A percentile compares a stretch with the other conserved stretches of the same genome.
Conservation (phyloP, 2,113 vertebrate species). For the Electrona antarctica region DNA sequence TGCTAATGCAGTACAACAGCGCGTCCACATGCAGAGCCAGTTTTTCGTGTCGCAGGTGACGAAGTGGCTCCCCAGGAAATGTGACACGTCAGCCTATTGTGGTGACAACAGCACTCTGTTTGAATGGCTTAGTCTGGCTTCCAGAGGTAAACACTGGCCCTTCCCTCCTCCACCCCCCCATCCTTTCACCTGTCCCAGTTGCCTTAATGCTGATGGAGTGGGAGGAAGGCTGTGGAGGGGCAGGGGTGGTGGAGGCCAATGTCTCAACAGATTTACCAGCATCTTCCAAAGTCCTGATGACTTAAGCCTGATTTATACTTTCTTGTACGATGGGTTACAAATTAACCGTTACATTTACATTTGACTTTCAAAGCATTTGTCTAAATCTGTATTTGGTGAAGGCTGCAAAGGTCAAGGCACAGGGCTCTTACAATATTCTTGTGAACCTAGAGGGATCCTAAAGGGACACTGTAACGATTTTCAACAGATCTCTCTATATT, state of each 20-base stretch:
- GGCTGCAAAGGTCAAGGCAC: too few relatives aligned
- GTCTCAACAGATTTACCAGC: constrained; percentile 44
- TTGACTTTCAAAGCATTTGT: too few relatives aligned
- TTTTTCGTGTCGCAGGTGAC: constrained; percentile 62
- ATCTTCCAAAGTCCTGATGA: background rate
- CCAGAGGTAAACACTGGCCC: constrained; percentile 11
- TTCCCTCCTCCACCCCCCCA: background rate
- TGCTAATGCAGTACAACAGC: constrained; percentile 35
- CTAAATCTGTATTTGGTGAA: too few relatives aligned
- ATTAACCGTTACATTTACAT: too few relatives aligned
- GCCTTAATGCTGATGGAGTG: background rate
- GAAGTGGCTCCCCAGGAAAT: constrained; percentile 56
- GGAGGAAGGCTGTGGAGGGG: background rate
- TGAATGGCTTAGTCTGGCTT: constrained; percentile 37
- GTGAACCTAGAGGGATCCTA: too few relatives aligned
- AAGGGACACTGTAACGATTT: too few relatives aligned
- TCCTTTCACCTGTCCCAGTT: background rate
- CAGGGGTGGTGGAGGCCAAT: constrained; percentile 4
- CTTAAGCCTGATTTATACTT: too few relatives aligned
- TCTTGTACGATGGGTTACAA: too few relatives aligned
- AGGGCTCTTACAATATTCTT: too few relatives aligned
- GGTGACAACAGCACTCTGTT: constrained; percentile 56
- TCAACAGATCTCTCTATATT: too few relatives aligned
- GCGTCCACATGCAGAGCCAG: constrained; percentile 38
- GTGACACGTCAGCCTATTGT: constrained; percentile 52